A percentile compares a stretch with the other conserved stretches of the same genome.
These are phyloP conservation scores for Arge pagana DNA, from an alignment of 2,888 invertebrate species.

Conservation along the genomic window DNA sequence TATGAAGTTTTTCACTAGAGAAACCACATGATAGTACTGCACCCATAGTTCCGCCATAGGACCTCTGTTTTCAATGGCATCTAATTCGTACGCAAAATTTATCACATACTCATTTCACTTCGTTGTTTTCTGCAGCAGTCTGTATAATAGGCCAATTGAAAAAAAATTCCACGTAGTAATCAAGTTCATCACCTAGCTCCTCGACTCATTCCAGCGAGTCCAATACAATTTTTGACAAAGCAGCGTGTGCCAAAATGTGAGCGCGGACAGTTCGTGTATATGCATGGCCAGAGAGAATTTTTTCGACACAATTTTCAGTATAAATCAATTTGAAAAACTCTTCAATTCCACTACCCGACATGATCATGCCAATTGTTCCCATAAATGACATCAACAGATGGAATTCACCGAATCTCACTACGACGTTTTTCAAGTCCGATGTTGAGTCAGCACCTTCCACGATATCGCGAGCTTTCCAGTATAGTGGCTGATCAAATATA, in stretches of 20 bases:
- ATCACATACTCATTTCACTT: background rate
- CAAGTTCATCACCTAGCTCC: background rate
- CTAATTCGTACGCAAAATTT: background rate
- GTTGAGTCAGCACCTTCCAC: background rate
- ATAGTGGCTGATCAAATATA: constrained; percentile 8
- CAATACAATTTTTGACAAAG: constrained; percentile 24
- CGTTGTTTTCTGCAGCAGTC: background rate
- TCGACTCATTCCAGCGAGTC: constrained; percentile 2
- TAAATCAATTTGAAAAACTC: constrained; percentile 34
- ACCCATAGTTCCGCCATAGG: constrained; percentile 39
- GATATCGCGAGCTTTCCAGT: constrained; percentile 7
- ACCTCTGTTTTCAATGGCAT: constrained; percentile 31
- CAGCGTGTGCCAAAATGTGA: constrained; percentile 32
- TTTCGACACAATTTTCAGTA: constrained; percentile 33
- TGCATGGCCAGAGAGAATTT: constrained; percentile 38
- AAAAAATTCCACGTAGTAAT: background rate
- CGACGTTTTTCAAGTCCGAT: background rate
- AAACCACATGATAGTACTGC: constrained; percentile 33
- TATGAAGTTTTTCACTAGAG: constrained; percentile 30
- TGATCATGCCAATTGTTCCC: constrained; percentile 33
- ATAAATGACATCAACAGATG: constrained; percentile 35
- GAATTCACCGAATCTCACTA: constrained; percentile 34
- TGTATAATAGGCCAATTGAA: background rate
- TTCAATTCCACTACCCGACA: constrained; percentile 37
- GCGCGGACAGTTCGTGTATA: constrained; percentile 37